Conservation (phyloP, 1,140 invertebrate species). For the Aporrectodea caliginosa region DNA sequence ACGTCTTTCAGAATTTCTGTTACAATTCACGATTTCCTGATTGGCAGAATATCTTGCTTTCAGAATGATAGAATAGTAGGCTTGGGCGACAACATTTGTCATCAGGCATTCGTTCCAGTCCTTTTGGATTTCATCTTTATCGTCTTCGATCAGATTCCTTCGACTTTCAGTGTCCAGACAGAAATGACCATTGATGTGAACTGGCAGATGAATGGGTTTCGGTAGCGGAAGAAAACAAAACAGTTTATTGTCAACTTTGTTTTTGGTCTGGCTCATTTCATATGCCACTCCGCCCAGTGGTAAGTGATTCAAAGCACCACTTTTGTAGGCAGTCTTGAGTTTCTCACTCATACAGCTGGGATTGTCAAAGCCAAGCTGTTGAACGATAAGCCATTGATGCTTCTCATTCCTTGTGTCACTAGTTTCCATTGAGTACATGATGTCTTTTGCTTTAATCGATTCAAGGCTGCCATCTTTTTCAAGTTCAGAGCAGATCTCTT, state of each 20-base stretch:
- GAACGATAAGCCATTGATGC: constrained; percentile 27
- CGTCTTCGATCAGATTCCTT: constrained; percentile 34
- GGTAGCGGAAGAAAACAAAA: constrained; percentile 40
- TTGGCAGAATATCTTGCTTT: neutral
- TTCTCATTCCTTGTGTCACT: constrained; percentile 1
- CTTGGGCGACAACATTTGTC: constrained; percentile 27
- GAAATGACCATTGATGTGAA: constrained; percentile 41
- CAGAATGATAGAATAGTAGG: constrained; percentile 13
- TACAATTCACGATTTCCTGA: neutral
- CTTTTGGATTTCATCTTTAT: constrained; percentile 28
- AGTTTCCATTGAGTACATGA: constrained; percentile 8
- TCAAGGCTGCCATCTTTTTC: neutral
- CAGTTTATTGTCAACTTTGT: constrained; percentile 22
- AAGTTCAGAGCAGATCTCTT: neutral
- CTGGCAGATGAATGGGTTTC: constrained; percentile 33
- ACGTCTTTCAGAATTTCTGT: too few species aligned
- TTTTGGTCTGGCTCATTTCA: too few species aligned
- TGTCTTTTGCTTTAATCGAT: constrained; percentile 5
- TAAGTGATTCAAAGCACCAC: constrained; percentile 17
- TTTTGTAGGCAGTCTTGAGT: constrained; percentile 12
- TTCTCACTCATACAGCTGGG: neutral
- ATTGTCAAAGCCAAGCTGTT: constrained; percentile 7
- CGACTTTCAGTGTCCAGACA: constrained; percentile 39
- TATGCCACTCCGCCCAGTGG: constrained; percentile 5
- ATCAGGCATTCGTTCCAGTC: constrained; percentile 39